phyloP scores from a whole-genome alignment of 2,797 vertebrate genomes.

The Neopelma chrysocephalum region DNA sequence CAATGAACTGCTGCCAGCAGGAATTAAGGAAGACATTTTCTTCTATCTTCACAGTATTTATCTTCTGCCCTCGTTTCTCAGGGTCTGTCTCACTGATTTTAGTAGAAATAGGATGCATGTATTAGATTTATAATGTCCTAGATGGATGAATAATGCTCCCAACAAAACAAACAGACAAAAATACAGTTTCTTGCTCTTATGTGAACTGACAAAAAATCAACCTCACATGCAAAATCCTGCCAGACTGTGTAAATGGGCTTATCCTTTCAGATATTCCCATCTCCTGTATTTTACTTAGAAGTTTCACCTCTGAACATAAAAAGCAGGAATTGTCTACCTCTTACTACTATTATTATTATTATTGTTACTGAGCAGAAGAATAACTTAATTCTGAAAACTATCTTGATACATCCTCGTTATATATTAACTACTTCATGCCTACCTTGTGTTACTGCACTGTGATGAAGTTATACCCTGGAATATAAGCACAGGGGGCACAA shows the following conservation, averaged over 20 bases:
- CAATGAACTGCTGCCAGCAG: constrained; percentile 53
- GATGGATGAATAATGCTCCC: background rate
- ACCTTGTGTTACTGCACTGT: background rate
- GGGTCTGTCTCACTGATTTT: background rate
- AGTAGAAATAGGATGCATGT: background rate
- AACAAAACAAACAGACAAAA: constrained; percentile 20
- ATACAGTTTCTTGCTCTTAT: background rate
- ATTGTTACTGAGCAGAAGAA: background rate
- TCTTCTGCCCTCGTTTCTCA: constrained; percentile 34
- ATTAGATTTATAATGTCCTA: background rate
- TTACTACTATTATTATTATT: background rate
- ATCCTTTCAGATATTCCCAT: background rate
- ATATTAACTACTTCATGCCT: background rate
- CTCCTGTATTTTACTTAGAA: background rate
- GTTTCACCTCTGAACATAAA: background rate
- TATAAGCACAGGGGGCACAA: background rate
- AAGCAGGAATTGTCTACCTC: background rate
- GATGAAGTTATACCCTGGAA: background rate
- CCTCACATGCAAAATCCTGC: background rate
- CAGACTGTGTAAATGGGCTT: background rate
- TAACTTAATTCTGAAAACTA: background rate
- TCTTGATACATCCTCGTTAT: background rate
- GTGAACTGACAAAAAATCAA: constrained; percentile 18
- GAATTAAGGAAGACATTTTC: constrained; percentile 54
- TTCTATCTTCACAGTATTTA: constrained; percentile 21